phyloP scores from a whole-genome alignment of 23 tunicate genomes.

The Halocynthia roretzi region DNA sequence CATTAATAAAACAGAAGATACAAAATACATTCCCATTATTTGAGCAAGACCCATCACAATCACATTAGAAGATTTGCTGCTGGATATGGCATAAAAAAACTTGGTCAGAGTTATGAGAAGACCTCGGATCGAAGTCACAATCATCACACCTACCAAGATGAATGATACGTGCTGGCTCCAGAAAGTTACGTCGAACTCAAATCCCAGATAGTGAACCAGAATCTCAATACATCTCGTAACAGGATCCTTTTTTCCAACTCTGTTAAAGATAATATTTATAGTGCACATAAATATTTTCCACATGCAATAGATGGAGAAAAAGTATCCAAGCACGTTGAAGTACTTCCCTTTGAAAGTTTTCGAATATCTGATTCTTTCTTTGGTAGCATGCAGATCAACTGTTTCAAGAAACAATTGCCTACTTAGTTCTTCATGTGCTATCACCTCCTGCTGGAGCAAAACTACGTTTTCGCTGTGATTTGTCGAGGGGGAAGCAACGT shows the following conservation, averaged over 20 bases:
- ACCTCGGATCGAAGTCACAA: slow-evolving; percentile 94
- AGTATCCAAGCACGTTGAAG: slow-evolving; percentile 93
- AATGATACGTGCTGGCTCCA: slow-evolving; percentile 97
- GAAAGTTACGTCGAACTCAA: slow-evolving; percentile 74
- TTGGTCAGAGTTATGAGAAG: slow-evolving; percentile 86
- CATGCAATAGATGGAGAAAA: slow-evolving; percentile 92
- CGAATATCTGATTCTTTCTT: slow-evolving; percentile 81
- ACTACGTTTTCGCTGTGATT: slow-evolving; percentile 51
- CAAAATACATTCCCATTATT: slow-evolving; percentile 99
- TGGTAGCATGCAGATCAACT: slow-evolving; percentile 88
- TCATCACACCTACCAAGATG: slow-evolving; percentile 86
- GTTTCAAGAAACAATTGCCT: slow-evolving; percentile 90
- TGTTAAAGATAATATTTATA: slow-evolving; percentile 90
- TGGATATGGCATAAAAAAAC: slow-evolving; percentile 97
- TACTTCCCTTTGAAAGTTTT: slow-evolving; percentile 90
- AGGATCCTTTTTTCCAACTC: slow-evolving; percentile 97
- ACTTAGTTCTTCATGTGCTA: slow-evolving; percentile 88
- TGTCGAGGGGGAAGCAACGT: slow-evolving; percentile 38
- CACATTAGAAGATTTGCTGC: slow-evolving; percentile 89
- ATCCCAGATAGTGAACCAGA: slow-evolving; percentile 76
- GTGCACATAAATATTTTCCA: slow-evolving; percentile 99
- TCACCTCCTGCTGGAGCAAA: slow-evolving; percentile 62
- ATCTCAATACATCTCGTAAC: slow-evolving; percentile 85
- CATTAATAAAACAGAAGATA: slow-evolving; percentile 89
- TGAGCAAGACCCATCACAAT: slow-evolving; percentile 97